Conservation (phyloP, 2,797 vertebrate genomes). For the Oreochromis mossambicus region DNA sequence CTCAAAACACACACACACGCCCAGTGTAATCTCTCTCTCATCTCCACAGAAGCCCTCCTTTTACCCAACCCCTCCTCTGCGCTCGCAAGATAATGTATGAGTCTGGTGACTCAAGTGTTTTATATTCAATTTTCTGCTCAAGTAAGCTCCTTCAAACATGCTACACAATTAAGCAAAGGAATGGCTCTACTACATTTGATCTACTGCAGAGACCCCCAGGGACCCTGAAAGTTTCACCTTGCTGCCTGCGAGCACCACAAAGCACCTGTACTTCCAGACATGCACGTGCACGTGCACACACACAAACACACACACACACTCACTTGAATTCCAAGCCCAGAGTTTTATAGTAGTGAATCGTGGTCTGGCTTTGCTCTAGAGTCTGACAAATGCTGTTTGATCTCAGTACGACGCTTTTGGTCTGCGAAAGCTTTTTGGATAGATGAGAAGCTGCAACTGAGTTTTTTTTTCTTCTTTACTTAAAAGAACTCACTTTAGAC, state of each 20-base stretch:
- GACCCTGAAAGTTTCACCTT: constrained; percentile 16
- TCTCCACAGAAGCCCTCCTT: background rate
- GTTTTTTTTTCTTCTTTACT: background rate
- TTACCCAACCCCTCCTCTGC: background rate
- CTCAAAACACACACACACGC: background rate
- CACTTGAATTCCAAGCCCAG: background rate
- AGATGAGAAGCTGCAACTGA: background rate
- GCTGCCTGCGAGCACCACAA: background rate
- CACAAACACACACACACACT: background rate
- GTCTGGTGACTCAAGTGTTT: constrained; percentile 33
- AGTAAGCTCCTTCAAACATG: constrained; percentile 43
- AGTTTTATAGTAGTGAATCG: background rate
- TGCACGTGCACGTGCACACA: background rate
- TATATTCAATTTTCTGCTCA: constrained; percentile 59
- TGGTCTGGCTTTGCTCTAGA: background rate
- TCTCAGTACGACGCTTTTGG: background rate
- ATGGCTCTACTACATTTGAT: constrained; percentile 19
- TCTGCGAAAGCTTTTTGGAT: background rate
- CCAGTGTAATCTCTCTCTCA: background rate
- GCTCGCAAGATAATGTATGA: constrained; percentile 10
- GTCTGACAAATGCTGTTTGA: constrained; percentile 20
- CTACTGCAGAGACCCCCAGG: background rate
- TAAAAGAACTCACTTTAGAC: background rate
- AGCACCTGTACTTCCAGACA: background rate
- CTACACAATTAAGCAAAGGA: constrained; percentile 37